These are phyloP conservation scores for Centropristis striata DNA, from an alignment of 2,113 vertebrate species.

Conservation along the genomic window DNA sequence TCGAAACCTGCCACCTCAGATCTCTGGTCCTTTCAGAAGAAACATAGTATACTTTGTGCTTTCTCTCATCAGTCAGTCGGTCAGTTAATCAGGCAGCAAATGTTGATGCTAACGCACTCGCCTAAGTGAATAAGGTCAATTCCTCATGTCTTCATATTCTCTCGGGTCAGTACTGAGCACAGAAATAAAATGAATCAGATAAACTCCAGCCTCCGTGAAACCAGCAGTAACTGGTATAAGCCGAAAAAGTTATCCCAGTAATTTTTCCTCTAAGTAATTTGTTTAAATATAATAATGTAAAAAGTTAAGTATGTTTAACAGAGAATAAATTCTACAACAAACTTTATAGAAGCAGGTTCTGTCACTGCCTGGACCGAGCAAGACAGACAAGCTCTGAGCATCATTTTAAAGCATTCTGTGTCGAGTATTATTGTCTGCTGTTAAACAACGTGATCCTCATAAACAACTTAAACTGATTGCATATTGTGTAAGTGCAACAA, in stretches of 20 bases:
- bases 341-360: constrained; percentile 34
- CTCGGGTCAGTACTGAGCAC: constrained; percentile 27
- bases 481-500: constrained; percentile 68
- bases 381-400: constrained; percentile 31
- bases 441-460: constrained; percentile 34
- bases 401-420: constrained; percentile 48
- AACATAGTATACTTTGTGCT: constrained; percentile 41
- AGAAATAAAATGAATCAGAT: background rate
- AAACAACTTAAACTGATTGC: constrained; percentile 61
- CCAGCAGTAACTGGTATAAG: constrained; percentile 11
- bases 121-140: constrained; percentile 10
- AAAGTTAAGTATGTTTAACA: constrained; percentile 45
- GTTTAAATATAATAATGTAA: constrained; percentile 47
- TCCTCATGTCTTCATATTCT: constrained; percentile 17
- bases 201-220: constrained; percentile 10
- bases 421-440: constrained; percentile 33
- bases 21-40: constrained; percentile 44
- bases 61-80: constrained; percentile 30
- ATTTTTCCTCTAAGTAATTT: constrained; percentile 35
- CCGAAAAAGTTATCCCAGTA: constrained; percentile 1
- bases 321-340: constrained; percentile 29
- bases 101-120: background rate
- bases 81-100: constrained; percentile 45
- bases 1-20: constrained; percentile 35
- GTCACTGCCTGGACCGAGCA: constrained; percentile 15